Evolutionary conservation across 2,113 vertebrate species (phyloP).

Genomic region (Hydrochoerus hydrochaeris): DNA sequence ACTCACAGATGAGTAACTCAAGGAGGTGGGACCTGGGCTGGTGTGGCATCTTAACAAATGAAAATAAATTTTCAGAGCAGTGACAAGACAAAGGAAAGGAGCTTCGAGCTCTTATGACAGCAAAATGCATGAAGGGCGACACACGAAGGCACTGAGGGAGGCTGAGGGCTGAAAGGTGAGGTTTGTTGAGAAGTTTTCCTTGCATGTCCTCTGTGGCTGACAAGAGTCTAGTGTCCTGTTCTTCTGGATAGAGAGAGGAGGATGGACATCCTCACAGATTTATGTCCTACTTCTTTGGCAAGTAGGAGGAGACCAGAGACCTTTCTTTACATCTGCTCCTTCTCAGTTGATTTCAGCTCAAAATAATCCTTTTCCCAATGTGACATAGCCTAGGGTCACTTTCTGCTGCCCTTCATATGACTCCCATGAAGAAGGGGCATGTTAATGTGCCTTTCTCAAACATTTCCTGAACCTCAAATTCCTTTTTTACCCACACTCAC

Average conservation of each 20-base stretch:
- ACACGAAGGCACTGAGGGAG: background rate
- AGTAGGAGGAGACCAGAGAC: background rate
- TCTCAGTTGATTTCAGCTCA: background rate
- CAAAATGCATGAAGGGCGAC: background rate
- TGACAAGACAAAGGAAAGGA: background rate
- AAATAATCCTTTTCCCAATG: background rate
- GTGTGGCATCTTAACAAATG: background rate
- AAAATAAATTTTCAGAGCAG: background rate
- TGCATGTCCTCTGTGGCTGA: background rate
- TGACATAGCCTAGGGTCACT: background rate
- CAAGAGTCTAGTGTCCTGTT: background rate
- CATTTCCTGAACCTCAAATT: background rate
- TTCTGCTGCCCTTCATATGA: background rate
- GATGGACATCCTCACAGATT: background rate
- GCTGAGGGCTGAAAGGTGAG: background rate
- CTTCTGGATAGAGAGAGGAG: background rate
- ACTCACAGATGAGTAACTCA: background rate
- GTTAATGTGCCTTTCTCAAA: background rate
- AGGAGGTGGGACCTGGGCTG: background rate
- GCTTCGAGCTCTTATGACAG: background rate
- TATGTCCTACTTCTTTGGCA: background rate
- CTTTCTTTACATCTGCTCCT: background rate
- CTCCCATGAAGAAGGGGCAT: background rate
- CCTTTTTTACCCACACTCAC: background rate
- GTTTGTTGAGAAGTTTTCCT: background rate